Base-by-base conservation (phyloP, 2,888 invertebrate species). In the Deilephila porcellus region DNA sequence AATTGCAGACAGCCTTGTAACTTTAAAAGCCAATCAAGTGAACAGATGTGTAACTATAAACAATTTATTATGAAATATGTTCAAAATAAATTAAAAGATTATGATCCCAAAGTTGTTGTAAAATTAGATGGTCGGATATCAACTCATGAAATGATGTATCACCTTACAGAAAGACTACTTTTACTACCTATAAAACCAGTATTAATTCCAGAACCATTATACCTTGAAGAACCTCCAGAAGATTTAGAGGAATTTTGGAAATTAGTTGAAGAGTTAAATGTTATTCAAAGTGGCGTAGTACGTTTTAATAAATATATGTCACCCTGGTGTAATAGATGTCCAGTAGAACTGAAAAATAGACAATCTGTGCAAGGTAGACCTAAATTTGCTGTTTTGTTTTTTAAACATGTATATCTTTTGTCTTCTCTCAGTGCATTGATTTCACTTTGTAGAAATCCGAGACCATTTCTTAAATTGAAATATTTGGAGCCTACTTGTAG, bases 321-420 rank as follows among this genome's bases (percentile, higher is more conserved):
- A 4, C 90, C 93, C 67, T 97, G 96, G 96, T 91, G 88, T 60
- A 94, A 92, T 71, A 89, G 95, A 79, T 97, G 97, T 83, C 97
- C 97, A 6, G 96, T 97, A 4, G 95, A 96, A 77, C 91, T 96
- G 79, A 93, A 93, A 78, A 90, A 93, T 76, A 95, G 96, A n/a
- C 87, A 85, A 72, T 89, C 93, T 67, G 81, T 89, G 19, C 82
- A 87, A 52, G 97, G 97, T 29, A 88, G 91, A 71, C 86, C 95
- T 0, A 95, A 95, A 84, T 94, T 92, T 79, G 95, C 96, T 0
- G 95, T 96, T 1, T 90, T 92, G 56, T 96, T 96, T 80, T 93
- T 96, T 84, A 96, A 96, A 84, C 95, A 95, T 82, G 91, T 97
- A 4, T 97, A 95, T 83, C 92, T 96, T 70, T 84, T 96, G 70